These are phyloP conservation scores for Corynorhinus townsendii DNA, from an alignment of 2,113 vertebrate genomes.

Conservation along the genomic window DNA sequence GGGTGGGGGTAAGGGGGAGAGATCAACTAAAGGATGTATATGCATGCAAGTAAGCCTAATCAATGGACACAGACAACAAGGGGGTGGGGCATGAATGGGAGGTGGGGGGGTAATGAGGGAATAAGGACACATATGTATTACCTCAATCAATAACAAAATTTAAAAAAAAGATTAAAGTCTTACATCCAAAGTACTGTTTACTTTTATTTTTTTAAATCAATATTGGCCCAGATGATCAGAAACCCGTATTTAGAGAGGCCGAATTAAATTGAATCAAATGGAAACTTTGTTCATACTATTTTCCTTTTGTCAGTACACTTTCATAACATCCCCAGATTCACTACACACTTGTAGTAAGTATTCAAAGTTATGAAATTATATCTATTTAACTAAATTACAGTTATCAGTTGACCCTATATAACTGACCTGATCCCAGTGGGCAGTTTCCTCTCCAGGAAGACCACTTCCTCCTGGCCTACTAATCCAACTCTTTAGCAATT, in stretches of 20 bases:
- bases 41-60: no score
- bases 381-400: not conserved
- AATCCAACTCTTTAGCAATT: not conserved
- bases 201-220: not conserved
- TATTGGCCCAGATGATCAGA: not conserved
- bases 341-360: not conserved
- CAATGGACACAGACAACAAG: no score
- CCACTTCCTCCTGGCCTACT: not conserved
- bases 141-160: no score
- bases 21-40: no score
- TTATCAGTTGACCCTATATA: not conserved
- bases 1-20: no score
- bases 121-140: no score
- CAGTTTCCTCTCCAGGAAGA: not conserved
- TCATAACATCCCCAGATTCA: not conserved
- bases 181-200: not conserved
- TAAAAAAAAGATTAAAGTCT: not conserved
- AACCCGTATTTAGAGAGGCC: not conserved
- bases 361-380: not conserved
- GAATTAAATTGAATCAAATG: not conserved
- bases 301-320: not conserved
- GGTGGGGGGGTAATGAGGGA: no score
- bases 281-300: not conserved
- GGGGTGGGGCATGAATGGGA: no score
- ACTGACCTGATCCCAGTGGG: not conserved